Base-by-base conservation (phyloP, 2,797 vertebrate species). In the Hylomyscus alleni region DNA sequence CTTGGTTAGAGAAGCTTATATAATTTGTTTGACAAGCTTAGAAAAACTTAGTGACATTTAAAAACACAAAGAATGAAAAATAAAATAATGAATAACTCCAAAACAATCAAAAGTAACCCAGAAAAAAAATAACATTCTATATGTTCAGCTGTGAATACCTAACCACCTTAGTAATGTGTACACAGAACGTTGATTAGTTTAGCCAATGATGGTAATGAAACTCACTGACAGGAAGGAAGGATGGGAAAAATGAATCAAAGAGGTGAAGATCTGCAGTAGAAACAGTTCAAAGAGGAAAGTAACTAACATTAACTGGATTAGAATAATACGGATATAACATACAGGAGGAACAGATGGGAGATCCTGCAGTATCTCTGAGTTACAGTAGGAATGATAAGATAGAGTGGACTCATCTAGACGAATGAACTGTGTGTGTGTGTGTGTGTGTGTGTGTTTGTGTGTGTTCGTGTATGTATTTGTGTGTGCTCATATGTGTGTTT, bases 281-380 rank as follows among this genome's bases (percentile, higher is more conserved):
- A 95, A 93, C 24, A 56, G 44, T 94, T 62, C 95, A 60, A 93
- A 58, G 95, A 77, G 62, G 58, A 58, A 95, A 92, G 60, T 86
- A 65, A 24, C 56, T 95, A 93, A 95, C 97, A 94, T 89, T 83
- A 83, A 62, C 69, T 75, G 3, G 37, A 87, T 95, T 95, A 65
- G 85, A 95, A 47, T 81, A 77, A 47, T 82, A 73, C 6, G 81
- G 78, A 44, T 73, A 77, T 47, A 83, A 96, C 72, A 15, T 81
- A 56, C 73, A 95, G 86, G 91, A 93, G 44, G 94, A 91, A 86
- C 86, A 96, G 75, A 89, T 52, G 37, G 62, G 78, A 50, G 44
- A 73, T 15, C 34, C 56, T 69, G 54, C 76, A 34, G 69, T 34
- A 40, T n/a, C 9, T 37, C 9, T 84, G 31, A 75, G 54, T 60